Evolutionary conservation across 2,888 invertebrate genomes (phyloP).

Genomic region (Poecilus cupreus): DNA sequence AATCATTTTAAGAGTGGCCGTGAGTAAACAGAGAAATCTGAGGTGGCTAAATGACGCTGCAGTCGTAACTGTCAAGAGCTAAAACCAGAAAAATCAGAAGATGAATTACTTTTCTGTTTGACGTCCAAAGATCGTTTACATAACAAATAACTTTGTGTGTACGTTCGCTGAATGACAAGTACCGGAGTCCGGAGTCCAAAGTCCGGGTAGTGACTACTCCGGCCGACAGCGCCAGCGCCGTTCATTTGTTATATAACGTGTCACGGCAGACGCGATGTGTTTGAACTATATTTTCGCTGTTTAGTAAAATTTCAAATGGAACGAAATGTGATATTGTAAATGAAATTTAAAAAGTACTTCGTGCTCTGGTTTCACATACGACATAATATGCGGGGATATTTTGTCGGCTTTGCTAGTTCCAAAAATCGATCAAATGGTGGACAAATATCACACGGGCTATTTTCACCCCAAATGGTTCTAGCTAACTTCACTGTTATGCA

Average conservation of each 20-base stretch:
- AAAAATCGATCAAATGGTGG: slow-evolving; percentile 10
- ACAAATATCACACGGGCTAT: neutral
- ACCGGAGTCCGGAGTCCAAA: too few relatives aligned
- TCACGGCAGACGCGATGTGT: slow-evolving; percentile 47
- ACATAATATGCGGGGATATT: slow-evolving; percentile 42
- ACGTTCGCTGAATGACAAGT: slow-evolving; percentile 44
- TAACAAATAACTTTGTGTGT: slow-evolving; percentile 56
- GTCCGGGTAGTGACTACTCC: neutral
- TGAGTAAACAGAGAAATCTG: too few relatives aligned
- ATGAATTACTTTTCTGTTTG: slow-evolving; percentile 59
- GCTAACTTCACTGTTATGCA: neutral
- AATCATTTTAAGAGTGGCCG: neutral
- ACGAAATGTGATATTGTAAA: slow-evolving; percentile 51
- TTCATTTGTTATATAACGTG: slow-evolving; percentile 57
- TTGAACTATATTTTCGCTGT: slow-evolving; percentile 51
- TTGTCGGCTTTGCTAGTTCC: slow-evolving; percentile 7
- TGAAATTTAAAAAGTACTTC: slow-evolving; percentile 48
- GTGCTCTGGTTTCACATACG: slow-evolving; percentile 50
- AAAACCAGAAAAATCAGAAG: slow-evolving; percentile 51
- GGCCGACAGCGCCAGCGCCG: neutral
- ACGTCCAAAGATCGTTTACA: slow-evolving; percentile 58
- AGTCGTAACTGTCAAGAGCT: slow-evolving; percentile 4
- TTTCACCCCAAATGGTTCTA: neutral
- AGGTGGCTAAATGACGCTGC: too few relatives aligned
- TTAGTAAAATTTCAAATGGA: slow-evolving; percentile 55